phyloP scores from a whole-genome alignment of 2,888 invertebrate species.

The Lasioglossum pauxillum region DNA sequence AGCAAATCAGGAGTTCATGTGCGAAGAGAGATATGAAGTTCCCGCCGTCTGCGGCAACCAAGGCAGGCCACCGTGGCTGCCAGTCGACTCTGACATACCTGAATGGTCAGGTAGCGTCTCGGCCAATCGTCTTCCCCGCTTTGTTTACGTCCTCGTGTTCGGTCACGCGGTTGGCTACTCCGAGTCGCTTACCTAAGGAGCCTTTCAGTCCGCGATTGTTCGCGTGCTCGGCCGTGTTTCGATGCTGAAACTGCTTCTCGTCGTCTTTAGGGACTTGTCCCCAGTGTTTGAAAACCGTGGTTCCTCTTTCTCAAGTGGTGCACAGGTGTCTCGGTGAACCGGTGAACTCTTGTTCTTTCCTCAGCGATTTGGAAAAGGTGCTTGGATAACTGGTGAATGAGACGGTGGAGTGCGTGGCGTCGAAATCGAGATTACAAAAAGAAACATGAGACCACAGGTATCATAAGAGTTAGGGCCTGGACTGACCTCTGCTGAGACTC shows the following conservation, averaged over 20 bases:
- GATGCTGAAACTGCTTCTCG: neutral
- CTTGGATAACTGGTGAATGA: neutral
- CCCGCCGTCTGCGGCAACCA: neutral
- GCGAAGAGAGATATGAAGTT: neutral
- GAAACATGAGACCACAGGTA: neutral
- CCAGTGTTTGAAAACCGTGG: neutral
- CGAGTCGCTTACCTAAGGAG: slow-evolving; percentile 53
- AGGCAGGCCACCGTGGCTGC: neutral
- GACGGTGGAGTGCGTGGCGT: neutral
- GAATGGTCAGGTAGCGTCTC: slow-evolving; percentile 66
- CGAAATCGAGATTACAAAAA: neutral
- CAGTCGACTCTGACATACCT: slow-evolving; percentile 47
- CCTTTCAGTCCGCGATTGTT: slow-evolving; percentile 64
- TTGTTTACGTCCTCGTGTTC: slow-evolving; percentile 64
- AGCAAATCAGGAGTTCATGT: neutral
- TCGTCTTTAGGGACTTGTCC: neutral
- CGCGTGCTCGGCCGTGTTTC: slow-evolving; percentile 39
- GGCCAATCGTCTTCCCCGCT: slow-evolving; percentile 69
- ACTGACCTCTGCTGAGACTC: neutral
- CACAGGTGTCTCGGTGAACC: neutral
- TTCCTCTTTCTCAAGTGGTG: neutral
- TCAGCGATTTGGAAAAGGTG: neutral
- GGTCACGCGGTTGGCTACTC: slow-evolving; percentile 54
- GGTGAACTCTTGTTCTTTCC: neutral
- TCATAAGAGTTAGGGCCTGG: neutral